Conservation (phyloP, 2,888 invertebrate genomes). For the Microplitis manilae region DNA sequence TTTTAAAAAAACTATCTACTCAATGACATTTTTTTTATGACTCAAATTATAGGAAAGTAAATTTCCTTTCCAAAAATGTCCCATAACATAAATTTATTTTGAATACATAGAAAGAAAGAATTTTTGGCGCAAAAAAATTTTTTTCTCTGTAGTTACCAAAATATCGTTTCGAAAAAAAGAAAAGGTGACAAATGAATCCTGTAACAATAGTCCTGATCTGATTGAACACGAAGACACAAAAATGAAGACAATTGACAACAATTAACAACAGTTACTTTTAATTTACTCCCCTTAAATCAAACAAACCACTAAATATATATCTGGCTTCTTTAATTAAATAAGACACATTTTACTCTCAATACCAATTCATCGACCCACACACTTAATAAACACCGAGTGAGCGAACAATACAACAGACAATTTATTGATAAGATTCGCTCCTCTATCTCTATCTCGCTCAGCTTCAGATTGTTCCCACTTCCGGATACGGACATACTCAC, state of each 20-base stretch:
- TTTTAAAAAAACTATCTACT: no score
- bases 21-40: no score
- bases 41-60: no score
- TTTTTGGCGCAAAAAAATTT: no score
- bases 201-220: not conserved
- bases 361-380: no score
- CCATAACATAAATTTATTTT: no score
- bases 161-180: no score
- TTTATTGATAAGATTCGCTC: not conserved
- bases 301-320: not conserved
- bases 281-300: not conserved
- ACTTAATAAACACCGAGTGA: not conserved
- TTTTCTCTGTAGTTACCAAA: no score
- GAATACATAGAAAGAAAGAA: no score
- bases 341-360: not conserved
- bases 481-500: not conserved
- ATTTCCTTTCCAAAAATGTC: no score
- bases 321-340: not conserved
- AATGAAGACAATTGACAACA: not conserved
- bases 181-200: no score
- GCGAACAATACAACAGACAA: not conserved
- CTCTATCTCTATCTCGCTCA: not conserved
- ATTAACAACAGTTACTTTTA: not conserved
- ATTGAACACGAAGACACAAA: not conserved
- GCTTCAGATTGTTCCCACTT: not conserved